Evolutionary conservation across 2,888 invertebrate species (phyloP).

Genomic region (Hermaeophaga mercurialis): DNA sequence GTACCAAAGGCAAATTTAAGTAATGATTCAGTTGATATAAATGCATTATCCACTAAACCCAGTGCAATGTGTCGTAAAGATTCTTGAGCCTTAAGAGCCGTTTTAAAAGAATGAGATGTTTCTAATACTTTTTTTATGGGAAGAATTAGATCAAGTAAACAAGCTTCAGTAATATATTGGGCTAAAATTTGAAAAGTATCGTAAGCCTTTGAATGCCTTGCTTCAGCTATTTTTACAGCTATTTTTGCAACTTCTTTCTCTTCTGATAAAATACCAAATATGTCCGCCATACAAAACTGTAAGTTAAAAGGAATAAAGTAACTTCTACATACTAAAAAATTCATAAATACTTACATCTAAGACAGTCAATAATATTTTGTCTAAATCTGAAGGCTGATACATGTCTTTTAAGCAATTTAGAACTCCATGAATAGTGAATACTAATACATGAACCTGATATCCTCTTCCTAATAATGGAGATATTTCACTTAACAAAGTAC

Average conservation of each 20-base stretch:
- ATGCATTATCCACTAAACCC: constrained; percentile 83
- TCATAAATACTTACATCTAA: constrained; percentile 64
- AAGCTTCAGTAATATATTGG: constrained; percentile 76
- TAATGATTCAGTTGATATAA: constrained; percentile 72
- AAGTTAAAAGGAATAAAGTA: constrained; percentile 25
- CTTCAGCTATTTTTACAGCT: constrained; percentile 79
- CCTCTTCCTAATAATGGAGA: constrained; percentile 81
- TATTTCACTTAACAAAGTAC: constrained; percentile 79
- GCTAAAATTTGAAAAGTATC: constrained; percentile 83
- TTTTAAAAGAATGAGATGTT: constrained; percentile 79
- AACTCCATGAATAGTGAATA: constrained; percentile 85
- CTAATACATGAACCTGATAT: constrained; percentile 92
- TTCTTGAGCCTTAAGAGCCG: constrained; percentile 78
- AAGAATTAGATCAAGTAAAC: constrained; percentile 74
- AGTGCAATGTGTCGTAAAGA: constrained; percentile 77
- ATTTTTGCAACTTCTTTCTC: constrained; percentile 92
- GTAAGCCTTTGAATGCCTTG: constrained; percentile 83
- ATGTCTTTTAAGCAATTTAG: constrained; percentile 72
- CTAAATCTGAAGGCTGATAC: constrained; percentile 80
- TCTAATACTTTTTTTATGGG: constrained; percentile 83
- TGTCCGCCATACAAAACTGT: constrained; percentile 80
- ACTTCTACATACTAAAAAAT: not conserved
- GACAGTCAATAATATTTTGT: constrained; percentile 75
- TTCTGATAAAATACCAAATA: constrained; percentile 86
- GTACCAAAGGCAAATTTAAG: constrained; percentile 82